These are phyloP conservation scores for Patagioenas fasciata DNA, from an alignment of 2,113 vertebrate genomes.

Conservation along the genomic window DNA sequence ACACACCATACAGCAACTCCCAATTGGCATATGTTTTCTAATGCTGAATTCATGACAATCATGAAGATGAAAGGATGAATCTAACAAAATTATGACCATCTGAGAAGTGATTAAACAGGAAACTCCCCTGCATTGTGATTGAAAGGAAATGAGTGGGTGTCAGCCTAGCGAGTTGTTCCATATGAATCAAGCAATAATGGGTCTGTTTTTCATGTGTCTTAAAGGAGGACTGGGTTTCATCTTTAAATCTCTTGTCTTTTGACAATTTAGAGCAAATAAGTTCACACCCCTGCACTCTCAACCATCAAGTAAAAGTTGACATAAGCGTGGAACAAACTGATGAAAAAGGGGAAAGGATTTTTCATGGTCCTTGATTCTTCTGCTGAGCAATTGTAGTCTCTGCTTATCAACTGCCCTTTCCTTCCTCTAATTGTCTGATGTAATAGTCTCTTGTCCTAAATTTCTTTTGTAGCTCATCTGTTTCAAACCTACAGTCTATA, in stretches of 20 bases:
- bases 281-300: neutral
- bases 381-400: neutral
- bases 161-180: constrained; percentile 41
- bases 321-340: neutral
- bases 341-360: neutral
- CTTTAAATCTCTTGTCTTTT: neutral
- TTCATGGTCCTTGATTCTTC: neutral
- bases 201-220: constrained; percentile 15
- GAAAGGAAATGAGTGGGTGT: constrained; percentile 52
- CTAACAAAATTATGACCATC: constrained; percentile 3
- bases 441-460: neutral
- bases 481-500: constrained; percentile 5
- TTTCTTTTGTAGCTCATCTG: constrained; percentile 9
- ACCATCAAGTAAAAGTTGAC: neutral
- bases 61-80: neutral
- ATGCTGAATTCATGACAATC: neutral
- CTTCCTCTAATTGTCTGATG: constrained; percentile 25
- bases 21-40: neutral
- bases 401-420: neutral
- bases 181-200: constrained; percentile 55
- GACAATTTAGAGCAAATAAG: neutral
- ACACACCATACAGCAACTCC: neutral
- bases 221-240: neutral
- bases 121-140: constrained; percentile 35
- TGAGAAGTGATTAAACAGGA: constrained; percentile 31